Evolutionary conservation across 1,140 invertebrate genomes (phyloP).

Genomic region (Rhyacophila brunnea): DNA sequence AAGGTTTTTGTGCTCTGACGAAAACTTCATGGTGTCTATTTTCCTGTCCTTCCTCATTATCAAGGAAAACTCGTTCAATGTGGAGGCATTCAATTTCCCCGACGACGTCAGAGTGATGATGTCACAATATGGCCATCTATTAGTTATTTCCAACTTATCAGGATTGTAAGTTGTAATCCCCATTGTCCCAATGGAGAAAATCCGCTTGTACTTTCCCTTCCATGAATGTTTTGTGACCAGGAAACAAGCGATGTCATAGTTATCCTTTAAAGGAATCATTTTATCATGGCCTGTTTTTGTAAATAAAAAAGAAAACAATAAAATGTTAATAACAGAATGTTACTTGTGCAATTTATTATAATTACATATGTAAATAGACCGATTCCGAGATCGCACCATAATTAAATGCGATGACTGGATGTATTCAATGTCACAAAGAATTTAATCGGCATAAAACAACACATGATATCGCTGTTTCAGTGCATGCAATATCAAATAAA

Average conservation of each 20-base stretch:
- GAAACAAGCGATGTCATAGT: slow-evolving; percentile 90
- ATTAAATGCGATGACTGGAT: neutral
- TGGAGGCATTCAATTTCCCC: slow-evolving; percentile 51
- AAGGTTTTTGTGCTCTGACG: slow-evolving; percentile 91
- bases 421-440: neutral
- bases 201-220: slow-evolving; percentile 98
- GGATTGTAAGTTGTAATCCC: slow-evolving; percentile 98
- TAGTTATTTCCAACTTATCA: slow-evolving; percentile 90
- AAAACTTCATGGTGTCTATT: slow-evolving; percentile 93
- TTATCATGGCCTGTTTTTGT: slow-evolving; percentile 55
- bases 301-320: slow-evolving; percentile 9
- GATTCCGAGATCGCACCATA: neutral
- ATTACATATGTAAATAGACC: neutral
- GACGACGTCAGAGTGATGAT: slow-evolving; percentile 73
- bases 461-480: slow-evolving; percentile 17
- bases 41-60: slow-evolving; percentile 89
- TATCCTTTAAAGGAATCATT: slow-evolving; percentile 84
- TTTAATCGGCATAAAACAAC: neutral
- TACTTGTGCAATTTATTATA: neutral
- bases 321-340: neutral
- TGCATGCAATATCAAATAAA: slow-evolving; percentile 18
- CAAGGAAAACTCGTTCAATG: slow-evolving; percentile 75
- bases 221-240: slow-evolving; percentile 94
- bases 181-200: slow-evolving; percentile 93
- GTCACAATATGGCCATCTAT: slow-evolving; percentile 88